Conservation (phyloP, 2,888 invertebrate genomes). For the Galerucella pusilla region DNA sequence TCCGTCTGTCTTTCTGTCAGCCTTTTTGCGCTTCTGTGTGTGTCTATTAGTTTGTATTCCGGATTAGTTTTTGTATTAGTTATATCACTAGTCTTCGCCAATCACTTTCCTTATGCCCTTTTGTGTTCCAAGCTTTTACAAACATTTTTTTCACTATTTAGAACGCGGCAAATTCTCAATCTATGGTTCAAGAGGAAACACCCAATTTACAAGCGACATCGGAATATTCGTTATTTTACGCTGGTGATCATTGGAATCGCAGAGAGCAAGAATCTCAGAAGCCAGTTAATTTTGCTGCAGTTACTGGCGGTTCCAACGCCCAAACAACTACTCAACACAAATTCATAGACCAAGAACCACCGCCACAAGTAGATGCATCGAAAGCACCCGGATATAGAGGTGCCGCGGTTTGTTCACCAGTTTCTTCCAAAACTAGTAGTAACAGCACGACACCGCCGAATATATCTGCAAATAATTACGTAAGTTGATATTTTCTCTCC, state of each 20-base stretch:
- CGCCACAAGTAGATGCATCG: constrained; percentile 81
- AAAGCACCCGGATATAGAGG: constrained; percentile 94
- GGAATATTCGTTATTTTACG: constrained; percentile 91
- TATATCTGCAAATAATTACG: constrained; percentile 53
- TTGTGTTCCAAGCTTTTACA: too few species aligned
- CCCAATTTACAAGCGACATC: constrained; percentile 66
- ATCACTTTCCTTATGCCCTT: too few species aligned
- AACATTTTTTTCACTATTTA: not conserved
- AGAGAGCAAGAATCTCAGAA: constrained; percentile 69
- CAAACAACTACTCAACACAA: constrained; percentile 61
- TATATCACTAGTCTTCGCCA: too few species aligned
- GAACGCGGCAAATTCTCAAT: constrained; percentile 15
- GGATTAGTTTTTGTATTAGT: too few species aligned
- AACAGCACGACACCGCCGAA: constrained; percentile 69
- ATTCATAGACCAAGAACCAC: constrained; percentile 69
- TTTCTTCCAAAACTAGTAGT: constrained; percentile 72
- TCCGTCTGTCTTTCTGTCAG: too few species aligned
- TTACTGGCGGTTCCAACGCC: constrained; percentile 69
- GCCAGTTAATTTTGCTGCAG: constrained; percentile 78
- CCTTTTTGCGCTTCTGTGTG: too few species aligned
- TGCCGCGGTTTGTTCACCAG: constrained; percentile 81
- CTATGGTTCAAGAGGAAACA: constrained; percentile 34
- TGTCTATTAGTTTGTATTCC: too few species aligned
- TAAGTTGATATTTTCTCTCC: constrained; percentile 8
- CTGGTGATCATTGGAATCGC: constrained; percentile 74